Conservation (phyloP, 2,888 invertebrate genomes). For the Cynaeus angustus region DNA sequence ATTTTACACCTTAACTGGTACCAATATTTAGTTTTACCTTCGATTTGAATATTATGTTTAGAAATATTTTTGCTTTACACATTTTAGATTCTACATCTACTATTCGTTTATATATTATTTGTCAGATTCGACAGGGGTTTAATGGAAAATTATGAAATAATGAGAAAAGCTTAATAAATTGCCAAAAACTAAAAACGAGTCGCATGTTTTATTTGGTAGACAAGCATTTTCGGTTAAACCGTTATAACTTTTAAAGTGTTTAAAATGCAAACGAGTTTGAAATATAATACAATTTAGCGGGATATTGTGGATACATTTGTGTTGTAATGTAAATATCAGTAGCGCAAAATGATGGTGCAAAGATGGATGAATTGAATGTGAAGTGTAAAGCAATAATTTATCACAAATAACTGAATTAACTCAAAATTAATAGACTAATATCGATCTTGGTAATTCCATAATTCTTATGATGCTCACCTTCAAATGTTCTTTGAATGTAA, state of each 20-base stretch:
- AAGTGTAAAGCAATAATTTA: background rate
- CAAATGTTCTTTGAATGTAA: no score
- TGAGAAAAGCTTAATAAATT: background rate
- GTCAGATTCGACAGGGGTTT: background rate
- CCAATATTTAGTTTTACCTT: no score
- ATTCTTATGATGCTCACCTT: no score
- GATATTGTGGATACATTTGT: background rate
- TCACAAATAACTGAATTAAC: no score
- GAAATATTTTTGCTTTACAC: no score
- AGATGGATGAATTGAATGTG: background rate
- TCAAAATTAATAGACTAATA: no score
- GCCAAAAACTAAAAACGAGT: slow-evolving; percentile 5
- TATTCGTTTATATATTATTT: no score
- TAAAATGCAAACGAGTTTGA: background rate
- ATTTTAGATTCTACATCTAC: background rate
- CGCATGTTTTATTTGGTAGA: background rate
- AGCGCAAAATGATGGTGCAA: no score
- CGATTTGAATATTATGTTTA: no score
- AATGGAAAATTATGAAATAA: background rate
- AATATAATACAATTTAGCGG: background rate
- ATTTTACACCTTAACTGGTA: background rate
- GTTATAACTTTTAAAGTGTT: slow-evolving; percentile 1
- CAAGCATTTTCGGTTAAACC: slow-evolving; percentile 1
- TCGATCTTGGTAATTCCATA: no score
- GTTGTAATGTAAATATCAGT: background rate